Evolutionary conservation across 2,113 vertebrate species (phyloP).

Genomic region (Ophthalmolycus amberensis): DNA sequence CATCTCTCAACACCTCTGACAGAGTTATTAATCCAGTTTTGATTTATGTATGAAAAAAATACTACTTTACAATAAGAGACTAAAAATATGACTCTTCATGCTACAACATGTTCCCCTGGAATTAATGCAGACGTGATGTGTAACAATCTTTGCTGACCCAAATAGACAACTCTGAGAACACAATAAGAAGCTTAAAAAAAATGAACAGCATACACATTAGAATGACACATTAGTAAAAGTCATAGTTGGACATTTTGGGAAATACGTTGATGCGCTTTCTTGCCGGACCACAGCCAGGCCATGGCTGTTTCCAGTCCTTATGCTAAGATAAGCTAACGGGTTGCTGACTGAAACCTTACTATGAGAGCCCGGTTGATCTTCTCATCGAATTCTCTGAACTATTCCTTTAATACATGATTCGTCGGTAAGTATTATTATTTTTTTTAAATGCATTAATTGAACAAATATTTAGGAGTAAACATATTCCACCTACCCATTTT

Average conservation of each 20-base stretch:
- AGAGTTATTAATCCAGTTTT: neutral
- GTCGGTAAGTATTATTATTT: neutral
- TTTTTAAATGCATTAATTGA: neutral
- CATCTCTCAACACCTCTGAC: neutral
- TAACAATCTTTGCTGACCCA: neutral
- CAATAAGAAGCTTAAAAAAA: neutral
- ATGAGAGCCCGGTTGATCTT: neutral
- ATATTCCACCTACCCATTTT: slow-evolving; percentile 78
- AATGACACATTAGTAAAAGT: neutral
- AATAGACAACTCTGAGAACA: neutral
- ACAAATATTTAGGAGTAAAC: neutral
- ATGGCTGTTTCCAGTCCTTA: neutral
- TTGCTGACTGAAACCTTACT: neutral
- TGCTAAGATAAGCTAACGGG: neutral
- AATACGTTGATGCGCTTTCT: neutral
- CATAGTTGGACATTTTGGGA: neutral
- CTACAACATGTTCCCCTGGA: neutral
- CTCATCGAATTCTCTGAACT: neutral
- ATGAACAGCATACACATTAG: neutral
- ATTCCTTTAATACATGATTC: neutral
- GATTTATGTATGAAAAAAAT: neutral
- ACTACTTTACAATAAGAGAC: neutral
- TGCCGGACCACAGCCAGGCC: neutral
- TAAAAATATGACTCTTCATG: neutral
- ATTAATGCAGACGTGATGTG: neutral